These are phyloP conservation scores for Actenoides hombroni DNA, from an alignment of 2,113 vertebrate genomes.

Conservation along the genomic window DNA sequence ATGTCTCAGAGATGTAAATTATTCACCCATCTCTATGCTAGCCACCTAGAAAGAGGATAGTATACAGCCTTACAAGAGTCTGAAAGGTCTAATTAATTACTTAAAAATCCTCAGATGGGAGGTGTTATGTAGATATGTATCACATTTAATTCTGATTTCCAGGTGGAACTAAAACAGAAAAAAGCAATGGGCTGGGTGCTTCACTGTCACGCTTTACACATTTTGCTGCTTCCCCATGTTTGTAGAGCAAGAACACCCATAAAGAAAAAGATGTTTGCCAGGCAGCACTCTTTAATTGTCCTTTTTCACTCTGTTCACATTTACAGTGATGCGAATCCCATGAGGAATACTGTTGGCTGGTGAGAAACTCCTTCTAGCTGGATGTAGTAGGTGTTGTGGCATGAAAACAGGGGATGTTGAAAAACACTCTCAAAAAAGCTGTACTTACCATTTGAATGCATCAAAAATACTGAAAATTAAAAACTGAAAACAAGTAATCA, in stretches of 20 bases:
- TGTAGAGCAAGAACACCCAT: neutral
- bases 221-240: neutral
- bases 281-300: neutral
- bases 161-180: neutral
- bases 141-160: neutral
- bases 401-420: neutral
- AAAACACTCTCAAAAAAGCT: neutral
- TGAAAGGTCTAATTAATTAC: neutral
- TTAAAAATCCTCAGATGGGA: neutral
- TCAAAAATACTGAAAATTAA: neutral
- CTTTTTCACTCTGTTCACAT: neutral
- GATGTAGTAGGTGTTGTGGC: neutral
- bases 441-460: neutral
- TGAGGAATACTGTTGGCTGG: neutral
- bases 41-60: neutral
- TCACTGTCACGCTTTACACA: neutral
- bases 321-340: neutral
- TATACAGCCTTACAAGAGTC: neutral
- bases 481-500: neutral
- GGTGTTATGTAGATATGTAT: neutral
- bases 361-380: neutral
- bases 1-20: neutral
- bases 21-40: neutral
- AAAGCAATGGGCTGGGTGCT: rapidly evolving
- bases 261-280: neutral